phyloP scores from a whole-genome alignment of 2,888 invertebrate genomes.

The Periphyllus acericola region DNA sequence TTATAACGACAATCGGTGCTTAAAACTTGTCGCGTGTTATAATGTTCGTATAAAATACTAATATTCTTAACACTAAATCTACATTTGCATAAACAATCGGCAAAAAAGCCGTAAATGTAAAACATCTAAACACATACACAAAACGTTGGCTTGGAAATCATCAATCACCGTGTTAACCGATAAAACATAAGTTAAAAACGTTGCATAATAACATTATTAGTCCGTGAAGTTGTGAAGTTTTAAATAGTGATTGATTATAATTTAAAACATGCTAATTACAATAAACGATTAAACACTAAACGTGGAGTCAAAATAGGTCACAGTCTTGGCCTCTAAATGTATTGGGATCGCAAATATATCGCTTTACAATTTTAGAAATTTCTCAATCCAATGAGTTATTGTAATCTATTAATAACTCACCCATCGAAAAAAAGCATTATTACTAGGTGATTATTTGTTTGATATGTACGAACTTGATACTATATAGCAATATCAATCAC shows the following conservation, averaged over 20 bases:
- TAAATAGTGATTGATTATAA: background rate
- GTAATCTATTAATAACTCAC: conserved; percentile 14
- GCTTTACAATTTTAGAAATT: background rate
- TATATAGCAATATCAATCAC: background rate
- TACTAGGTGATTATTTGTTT: background rate
- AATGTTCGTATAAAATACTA: background rate
- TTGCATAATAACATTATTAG: background rate
- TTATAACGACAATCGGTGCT: background rate
- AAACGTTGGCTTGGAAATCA: background rate
- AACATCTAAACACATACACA: background rate
- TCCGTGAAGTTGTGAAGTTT: too few relatives aligned
- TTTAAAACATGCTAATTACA: background rate
- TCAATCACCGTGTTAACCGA: background rate
- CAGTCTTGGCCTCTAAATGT: background rate
- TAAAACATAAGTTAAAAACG: background rate
- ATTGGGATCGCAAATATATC: background rate
- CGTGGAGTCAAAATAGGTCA: background rate
- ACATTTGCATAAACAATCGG: background rate
- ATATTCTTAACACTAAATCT: background rate
- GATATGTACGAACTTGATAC: background rate
- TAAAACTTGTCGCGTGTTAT: background rate
- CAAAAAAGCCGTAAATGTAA: background rate
- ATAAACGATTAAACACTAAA: background rate
- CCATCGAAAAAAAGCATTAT: background rate
- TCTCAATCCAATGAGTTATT: background rate